Evolutionary conservation across 2,888 invertebrate species (phyloP), one percentile per base, ranked within the genome.

Genomic region (Mystacides longicornis): DNA sequence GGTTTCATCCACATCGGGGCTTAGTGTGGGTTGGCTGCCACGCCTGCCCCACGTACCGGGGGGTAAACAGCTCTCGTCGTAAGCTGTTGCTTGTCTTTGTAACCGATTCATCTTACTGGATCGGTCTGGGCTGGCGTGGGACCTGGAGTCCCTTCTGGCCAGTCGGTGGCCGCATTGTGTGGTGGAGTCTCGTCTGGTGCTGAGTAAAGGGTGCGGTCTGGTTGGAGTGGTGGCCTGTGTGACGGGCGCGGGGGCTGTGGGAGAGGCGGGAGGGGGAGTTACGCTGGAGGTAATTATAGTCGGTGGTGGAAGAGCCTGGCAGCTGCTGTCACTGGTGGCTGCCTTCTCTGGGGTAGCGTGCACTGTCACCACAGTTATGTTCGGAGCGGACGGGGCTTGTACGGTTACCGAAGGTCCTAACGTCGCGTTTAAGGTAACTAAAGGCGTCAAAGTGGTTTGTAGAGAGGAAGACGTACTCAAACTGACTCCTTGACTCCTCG

Each of bases 21-120:
- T 89, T 1, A 85, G 83, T 1, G 92, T 91, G 2, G 89, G 89
- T 58, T 93, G 90, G 2, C 89, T 90, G 59, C 87, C 90, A 45
- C 91, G 79, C 46, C 91, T 80, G 59, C 80, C 78, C 69, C 77
- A 76, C 7, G 76, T 75, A 23, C 81, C 82, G 21, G 85, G 85
- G 1, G 89, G 89, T 51, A 89, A 79, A 63, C 80, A 83, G 42
- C 87, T 86, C 69, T 93, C 93, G 71, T 93, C 93, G 66, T 89
- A 91, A 33, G 92, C 89, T 4, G 93, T 92, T 18, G 90, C 89
- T 71, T 93, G 93, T 27, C 93, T 79, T 66, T 90, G 89, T 50
- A 93, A 74, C 53, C 89, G 79, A 46, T 85, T 84, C 60, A 85
- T 69, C 14, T 78, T 70, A 56, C 73, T 72, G 45, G 82, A 75